phyloP scores from a whole-genome alignment of 2,888 invertebrate genomes.

The Coecobrya sp. region DNA sequence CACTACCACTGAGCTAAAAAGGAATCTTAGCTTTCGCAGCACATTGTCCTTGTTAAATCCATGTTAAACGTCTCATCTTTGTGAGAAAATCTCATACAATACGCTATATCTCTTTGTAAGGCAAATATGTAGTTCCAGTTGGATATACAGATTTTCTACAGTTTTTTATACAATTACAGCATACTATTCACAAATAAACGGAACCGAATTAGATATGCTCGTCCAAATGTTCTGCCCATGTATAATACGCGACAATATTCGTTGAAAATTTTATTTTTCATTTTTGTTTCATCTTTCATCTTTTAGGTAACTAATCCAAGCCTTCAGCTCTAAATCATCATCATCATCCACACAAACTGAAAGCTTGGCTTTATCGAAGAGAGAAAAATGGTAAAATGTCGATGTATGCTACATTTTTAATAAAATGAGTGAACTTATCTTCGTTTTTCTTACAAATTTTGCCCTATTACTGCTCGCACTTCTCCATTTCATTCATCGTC shows the following conservation, averaged over 20 bases:
- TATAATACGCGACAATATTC: background rate
- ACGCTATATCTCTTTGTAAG: no score
- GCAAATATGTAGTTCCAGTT: no score
- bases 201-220: no score
- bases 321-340: constrained; percentile 25
- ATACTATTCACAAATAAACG: no score
- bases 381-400: constrained; percentile 35
- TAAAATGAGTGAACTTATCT: constrained; percentile 65
- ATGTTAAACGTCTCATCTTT: no score
- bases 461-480: background rate
- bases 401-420: constrained; percentile 66
- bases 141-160: no score
- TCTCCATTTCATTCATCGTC: background rate
- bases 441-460: background rate
- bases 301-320: background rate
- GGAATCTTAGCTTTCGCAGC: no score
- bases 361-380: constrained; percentile 16
- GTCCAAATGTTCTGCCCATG: background rate
- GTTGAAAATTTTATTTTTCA: background rate
- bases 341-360: constrained; percentile 39
- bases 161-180: no score
- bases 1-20: background rate
- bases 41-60: no score
- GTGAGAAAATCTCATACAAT: no score
- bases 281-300: background rate